phyloP scores from a whole-genome alignment of 1,140 invertebrate genomes.

The Apis mellifera region DNA sequence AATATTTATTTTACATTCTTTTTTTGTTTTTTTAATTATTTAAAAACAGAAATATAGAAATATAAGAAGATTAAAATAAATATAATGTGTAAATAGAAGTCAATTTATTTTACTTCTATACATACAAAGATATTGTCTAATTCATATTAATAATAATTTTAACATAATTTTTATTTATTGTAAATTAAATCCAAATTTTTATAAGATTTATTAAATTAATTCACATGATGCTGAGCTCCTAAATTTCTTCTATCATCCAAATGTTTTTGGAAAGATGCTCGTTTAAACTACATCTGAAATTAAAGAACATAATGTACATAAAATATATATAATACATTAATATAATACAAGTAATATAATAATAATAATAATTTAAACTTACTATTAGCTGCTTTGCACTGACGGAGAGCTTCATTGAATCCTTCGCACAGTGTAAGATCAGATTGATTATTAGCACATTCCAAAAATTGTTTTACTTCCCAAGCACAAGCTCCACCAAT shows the following conservation, averaged over 20 bases:
- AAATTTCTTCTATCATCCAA: background rate
- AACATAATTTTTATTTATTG: background rate
- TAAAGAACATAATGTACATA: conserved; percentile 12
- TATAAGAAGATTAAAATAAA: background rate
- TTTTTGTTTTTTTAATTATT: background rate
- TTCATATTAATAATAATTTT: background rate
- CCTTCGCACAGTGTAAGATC: conserved; percentile 94
- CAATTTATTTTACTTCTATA: conserved; percentile 15
- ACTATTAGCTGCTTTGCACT: conserved; percentile 88
- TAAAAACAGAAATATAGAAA: background rate
- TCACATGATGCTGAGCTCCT: background rate
- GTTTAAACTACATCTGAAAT: conserved; percentile 52
- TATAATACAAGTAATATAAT: background rate
- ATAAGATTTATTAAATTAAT: background rate
- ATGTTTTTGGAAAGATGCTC: background rate
- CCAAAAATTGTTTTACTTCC: conserved; percentile 94
- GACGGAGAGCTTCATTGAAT: conserved; percentile 95
- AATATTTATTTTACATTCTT: background rate
- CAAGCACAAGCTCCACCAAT: conserved; percentile 89
- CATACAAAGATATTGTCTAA: background rate
- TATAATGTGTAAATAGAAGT: background rate
- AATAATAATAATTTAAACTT: conserved; percentile 49
- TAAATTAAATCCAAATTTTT: background rate
- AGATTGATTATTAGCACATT: conserved; percentile 92
- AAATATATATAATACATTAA: background rate